These are phyloP conservation scores for Dolichopus griseipennis DNA, from an alignment of 2,888 invertebrate species.

Conservation along the genomic window DNA sequence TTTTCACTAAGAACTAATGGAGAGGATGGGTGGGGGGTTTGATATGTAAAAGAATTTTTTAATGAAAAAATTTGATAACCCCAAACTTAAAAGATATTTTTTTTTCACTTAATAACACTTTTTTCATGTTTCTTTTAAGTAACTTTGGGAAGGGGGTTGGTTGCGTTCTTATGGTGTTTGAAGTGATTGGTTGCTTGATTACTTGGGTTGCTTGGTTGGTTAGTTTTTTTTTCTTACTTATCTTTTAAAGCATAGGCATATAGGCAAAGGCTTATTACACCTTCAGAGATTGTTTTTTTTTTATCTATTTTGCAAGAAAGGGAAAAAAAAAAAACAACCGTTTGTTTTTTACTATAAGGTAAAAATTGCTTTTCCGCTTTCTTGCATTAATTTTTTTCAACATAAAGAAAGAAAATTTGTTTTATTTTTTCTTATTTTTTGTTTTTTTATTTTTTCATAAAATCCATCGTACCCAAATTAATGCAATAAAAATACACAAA, in stretches of 20 bases:
- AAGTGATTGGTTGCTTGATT: background rate
- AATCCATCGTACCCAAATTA: no score
- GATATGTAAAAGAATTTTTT: background rate
- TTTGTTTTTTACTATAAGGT: background rate
- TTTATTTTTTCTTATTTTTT: background rate
- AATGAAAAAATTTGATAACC: background rate
- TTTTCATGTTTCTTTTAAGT: no score
- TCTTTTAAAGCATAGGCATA: background rate
- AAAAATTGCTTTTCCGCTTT: slow-evolving; percentile 5
- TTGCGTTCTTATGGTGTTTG: background rate
- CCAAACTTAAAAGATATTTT: background rate
- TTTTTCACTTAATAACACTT: background rate
- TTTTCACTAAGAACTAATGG: no score
- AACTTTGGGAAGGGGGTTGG: no score
- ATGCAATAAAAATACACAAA: no score
- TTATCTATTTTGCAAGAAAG: background rate
- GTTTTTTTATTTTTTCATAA: background rate
- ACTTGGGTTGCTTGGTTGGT: no score
- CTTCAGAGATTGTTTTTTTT: background rate
- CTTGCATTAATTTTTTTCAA: background rate
- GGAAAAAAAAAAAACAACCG: background rate
- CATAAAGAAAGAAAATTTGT: background rate
- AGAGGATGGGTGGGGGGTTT: no score
- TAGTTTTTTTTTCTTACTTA: background rate
- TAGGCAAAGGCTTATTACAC: background rate